Evolutionary conservation across 2,113 vertebrate species (phyloP), one percentile per base, ranked within the genome.

Genomic region (Odocoileus hemionus): DNA sequence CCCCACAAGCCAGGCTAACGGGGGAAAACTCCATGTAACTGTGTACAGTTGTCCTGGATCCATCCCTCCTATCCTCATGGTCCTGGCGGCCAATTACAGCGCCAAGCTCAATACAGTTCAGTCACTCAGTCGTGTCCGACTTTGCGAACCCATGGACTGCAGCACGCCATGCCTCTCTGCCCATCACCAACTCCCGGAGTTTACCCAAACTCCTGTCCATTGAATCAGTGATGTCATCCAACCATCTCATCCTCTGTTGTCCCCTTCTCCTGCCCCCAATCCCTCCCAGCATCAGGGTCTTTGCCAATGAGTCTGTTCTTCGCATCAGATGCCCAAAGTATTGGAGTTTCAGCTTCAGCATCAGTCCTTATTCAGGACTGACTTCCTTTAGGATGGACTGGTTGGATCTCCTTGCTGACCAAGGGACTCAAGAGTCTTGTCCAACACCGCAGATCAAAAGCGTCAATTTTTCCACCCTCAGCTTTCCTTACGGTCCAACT

Each of bases 11-110:
- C 33, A 12, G 28, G 36, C 36, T n/a, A 25, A 54, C 2, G 19
- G 9, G 82, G 52, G 13, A 57, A 12, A 4, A 5, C 5, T 10
- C 70, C 8, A 3, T 0, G 10, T 10, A 5, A 4, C 47, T 33
- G 3, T 54, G 54, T 11, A 23, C 43, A 43, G 1, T 13, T 89
- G 15, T 28, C 76, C 25, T 13, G 21, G 50, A 28, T 79, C 45
- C 30, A 30, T 52, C 28, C n/a, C 61, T 55, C 16, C 25, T 50
- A 61, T 21, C 33, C 19, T 55, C 87, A 79, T 6, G 28, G 43
- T 45, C 33, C 47, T 30, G 11, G n/a, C 5, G 8, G 74, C 16
- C 39, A 82, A 45, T 17, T 60, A 50, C 39, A 74, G 67, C 14
- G 1, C 50, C 33, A 47, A 7, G n/a, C n/a, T 70, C 67, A 70